phyloP scores from a whole-genome alignment of 2,888 invertebrate genomes.

The Epinotia bilunana region DNA sequence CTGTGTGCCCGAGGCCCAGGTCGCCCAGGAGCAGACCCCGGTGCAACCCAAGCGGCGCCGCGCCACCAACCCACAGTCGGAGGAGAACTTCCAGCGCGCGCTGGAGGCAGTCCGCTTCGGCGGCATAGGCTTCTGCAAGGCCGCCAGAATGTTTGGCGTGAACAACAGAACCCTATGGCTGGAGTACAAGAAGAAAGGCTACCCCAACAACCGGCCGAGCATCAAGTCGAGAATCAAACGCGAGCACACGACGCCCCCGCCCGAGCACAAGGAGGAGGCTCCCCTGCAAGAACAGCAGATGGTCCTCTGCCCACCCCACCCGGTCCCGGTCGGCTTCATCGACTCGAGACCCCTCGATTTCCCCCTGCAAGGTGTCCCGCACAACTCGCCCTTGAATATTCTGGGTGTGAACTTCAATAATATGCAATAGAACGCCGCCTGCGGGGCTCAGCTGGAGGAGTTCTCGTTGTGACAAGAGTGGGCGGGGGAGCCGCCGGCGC shows the following conservation, averaged over 20 bases:
- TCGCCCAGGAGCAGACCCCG: conserved; percentile 53
- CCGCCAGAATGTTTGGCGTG: conserved; percentile 92
- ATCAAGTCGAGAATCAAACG: conserved; percentile 90
- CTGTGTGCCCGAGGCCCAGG: conserved; percentile 59
- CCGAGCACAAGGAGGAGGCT: conserved; percentile 78
- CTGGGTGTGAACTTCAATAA: conserved; percentile 91
- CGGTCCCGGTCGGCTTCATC: conserved; percentile 88
- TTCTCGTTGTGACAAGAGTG: conserved; percentile 77
- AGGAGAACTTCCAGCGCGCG: conserved; percentile 92
- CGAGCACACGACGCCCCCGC: conserved; percentile 86
- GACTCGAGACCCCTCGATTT: conserved; percentile 90
- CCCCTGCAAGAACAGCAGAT: conserved; percentile 69
- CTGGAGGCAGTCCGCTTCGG: conserved; percentile 92
- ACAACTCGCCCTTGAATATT: conserved; percentile 87
- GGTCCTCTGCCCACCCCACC: conserved; percentile 86
- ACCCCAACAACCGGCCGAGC: conserved; percentile 91
- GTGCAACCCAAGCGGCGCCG: conserved; percentile 87
- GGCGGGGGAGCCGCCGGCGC: conserved; percentile 59
- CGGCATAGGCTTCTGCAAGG: conserved; percentile 94
- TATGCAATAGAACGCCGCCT: conserved; percentile 86
- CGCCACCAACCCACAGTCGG: conserved; percentile 91
- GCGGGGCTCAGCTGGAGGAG: conserved; percentile 65
- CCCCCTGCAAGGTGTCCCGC: conserved; percentile 85
- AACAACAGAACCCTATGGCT: conserved; percentile 94
- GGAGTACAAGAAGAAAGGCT: conserved; percentile 93